phyloP scores from a whole-genome alignment of 2,797 vertebrate species.

The Paedocypris micromegethes region DNA sequence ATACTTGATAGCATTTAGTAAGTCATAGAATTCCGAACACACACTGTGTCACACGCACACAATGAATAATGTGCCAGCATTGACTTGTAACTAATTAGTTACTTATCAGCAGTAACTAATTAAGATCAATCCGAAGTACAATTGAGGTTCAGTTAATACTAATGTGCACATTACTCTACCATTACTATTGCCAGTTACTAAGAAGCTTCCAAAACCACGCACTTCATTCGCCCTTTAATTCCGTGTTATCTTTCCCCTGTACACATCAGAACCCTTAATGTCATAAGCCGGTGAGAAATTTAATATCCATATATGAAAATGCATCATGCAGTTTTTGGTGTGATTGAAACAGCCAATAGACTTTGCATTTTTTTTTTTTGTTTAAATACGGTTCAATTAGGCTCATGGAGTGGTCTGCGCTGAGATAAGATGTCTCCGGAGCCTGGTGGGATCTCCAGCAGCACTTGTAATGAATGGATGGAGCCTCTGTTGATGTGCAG shows the following conservation, averaged over 20 bases:
- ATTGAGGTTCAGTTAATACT: too few relatives aligned
- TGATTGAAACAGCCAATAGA: constrained; percentile 48
- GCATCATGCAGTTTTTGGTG: constrained; percentile 23
- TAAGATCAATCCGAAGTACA: too few relatives aligned
- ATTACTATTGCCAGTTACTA: background rate
- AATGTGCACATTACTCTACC: too few relatives aligned
- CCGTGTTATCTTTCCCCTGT: constrained; percentile 19
- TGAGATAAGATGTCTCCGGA: constrained; percentile 69
- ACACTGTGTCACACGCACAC: too few relatives aligned
- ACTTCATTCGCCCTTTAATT: constrained; percentile 18
- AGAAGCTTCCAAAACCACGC: constrained; percentile 7
- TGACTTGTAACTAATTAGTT: too few relatives aligned
- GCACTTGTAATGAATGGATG: constrained; percentile 82
- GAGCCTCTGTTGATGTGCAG: constrained; percentile 72
- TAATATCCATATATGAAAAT: constrained; percentile 26
- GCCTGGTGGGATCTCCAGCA: constrained; percentile 70
- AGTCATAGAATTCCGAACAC: too few relatives aligned
- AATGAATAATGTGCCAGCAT: too few relatives aligned
- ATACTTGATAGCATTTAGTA: too few relatives aligned
- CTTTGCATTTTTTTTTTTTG: constrained; percentile 60
- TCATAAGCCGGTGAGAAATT: constrained; percentile 11
- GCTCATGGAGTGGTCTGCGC: constrained; percentile 71
- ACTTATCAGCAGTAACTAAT: too few relatives aligned
- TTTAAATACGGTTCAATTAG: constrained; percentile 86
- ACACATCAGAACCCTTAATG: constrained; percentile 40